Evolutionary conservation across 2,797 vertebrate species (phyloP).

Genomic region (Halcyon badia): DNA sequence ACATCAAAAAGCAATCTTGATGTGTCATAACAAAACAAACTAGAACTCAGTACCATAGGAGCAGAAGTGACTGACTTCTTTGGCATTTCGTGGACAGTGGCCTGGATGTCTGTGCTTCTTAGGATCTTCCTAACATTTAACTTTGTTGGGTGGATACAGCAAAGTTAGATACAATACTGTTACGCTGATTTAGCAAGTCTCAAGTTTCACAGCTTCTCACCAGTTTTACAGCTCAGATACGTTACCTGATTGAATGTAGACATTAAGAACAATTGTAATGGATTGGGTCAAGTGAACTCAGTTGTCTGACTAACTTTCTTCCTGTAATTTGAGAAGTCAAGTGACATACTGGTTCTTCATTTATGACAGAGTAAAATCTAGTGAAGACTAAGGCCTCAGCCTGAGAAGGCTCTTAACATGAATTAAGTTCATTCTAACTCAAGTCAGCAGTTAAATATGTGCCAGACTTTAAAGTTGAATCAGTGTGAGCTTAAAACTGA

Average conservation of each 20-base stretch:
- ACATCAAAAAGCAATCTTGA: neutral
- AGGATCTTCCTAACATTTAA: neutral
- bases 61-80: neutral
- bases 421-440: neutral
- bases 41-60: neutral
- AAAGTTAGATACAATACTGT: neutral
- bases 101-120: neutral
- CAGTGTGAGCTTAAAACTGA: neutral
- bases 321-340: constrained; percentile 22
- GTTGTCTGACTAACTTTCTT: neutral
- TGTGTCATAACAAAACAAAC: neutral
- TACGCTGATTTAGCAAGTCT: neutral
- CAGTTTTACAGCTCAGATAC: neutral
- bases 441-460: neutral
- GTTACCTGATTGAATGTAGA: neutral
- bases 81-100: neutral
- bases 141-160: neutral
- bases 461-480: neutral
- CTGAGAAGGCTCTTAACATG: neutral
- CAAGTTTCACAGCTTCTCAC: constrained; percentile 6
- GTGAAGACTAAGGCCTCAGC: neutral
- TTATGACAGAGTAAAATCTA: neutral
- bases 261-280: neutral
- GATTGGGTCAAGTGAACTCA: constrained; percentile 12
- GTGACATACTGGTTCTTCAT: neutral